Conservation (phyloP, 2,113 vertebrate species). For the Willisornis vidua region DNA sequence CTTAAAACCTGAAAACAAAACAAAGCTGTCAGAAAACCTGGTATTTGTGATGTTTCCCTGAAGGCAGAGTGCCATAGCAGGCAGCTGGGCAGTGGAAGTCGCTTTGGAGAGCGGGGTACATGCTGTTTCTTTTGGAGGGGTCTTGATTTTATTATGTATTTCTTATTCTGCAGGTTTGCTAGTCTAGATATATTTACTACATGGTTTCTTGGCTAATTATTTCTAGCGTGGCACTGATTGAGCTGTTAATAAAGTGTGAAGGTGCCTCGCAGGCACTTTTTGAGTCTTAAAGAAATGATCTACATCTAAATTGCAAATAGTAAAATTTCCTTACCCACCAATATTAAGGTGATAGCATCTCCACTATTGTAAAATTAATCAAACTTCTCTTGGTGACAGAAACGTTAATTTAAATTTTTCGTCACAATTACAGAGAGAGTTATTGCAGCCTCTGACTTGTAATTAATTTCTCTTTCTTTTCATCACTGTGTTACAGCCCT, state of each 20-base stretch:
- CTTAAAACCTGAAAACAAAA: conserved; percentile 2
- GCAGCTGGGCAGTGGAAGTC: rapidly evolving
- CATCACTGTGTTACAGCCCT: conserved; percentile 72
- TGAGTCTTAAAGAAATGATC: conserved; percentile 75
- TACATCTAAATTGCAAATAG: conserved; percentile 80
- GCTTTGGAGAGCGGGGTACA: neutral
- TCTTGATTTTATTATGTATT: neutral
- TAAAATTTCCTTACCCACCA: conserved; percentile 72
- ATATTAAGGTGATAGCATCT: conserved; percentile 78
- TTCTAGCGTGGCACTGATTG: conserved; percentile 77
- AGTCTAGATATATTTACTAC: conserved; percentile 67
- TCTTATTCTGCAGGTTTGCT: conserved; percentile 55
- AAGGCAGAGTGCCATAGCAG: neutral
- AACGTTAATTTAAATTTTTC: conserved; percentile 86
- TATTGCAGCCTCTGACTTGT: conserved; percentile 80
- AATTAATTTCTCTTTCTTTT: conserved; percentile 87
- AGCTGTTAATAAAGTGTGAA: conserved; percentile 89
- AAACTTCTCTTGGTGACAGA: conserved; percentile 81
- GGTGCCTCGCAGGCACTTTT: conserved; percentile 78
- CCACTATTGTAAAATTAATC: conserved; percentile 85
- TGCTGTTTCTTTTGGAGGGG: neutral
- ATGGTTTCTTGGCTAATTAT: conserved; percentile 75
- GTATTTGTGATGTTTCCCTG: conserved; percentile 16
- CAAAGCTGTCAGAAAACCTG: neutral
- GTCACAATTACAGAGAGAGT: conserved; percentile 81